phyloP scores from a whole-genome alignment of 2,888 invertebrate species.

The Apantesis nais region DNA sequence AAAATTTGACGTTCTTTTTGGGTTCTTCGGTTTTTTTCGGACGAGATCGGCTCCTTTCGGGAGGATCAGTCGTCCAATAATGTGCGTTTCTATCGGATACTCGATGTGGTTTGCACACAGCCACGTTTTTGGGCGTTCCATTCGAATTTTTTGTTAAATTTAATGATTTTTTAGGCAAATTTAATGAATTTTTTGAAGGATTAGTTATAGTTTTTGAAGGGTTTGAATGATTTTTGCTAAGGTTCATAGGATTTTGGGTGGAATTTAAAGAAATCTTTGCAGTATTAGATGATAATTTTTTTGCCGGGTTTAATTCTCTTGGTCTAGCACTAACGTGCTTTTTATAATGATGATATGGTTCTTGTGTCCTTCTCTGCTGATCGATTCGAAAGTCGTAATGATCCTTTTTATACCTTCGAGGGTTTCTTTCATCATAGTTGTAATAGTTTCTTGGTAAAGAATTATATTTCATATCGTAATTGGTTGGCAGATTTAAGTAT shows the following conservation, averaged over 20 bases:
- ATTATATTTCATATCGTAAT: slow-evolving; percentile 76
- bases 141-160: slow-evolving; percentile 45
- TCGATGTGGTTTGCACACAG: slow-evolving; percentile 77
- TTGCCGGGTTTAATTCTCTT: slow-evolving; percentile 30
- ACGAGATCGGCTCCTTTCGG: slow-evolving; percentile 60
- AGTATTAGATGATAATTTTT: slow-evolving; percentile 6
- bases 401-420: slow-evolving; percentile 72
- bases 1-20: slow-evolving; percentile 82
- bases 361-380: slow-evolving; percentile 59
- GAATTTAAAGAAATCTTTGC: slow-evolving; percentile 29
- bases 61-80: slow-evolving; percentile 77
- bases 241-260: slow-evolving; percentile 25
- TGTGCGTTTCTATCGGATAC: slow-evolving; percentile 72
- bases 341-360: slow-evolving; percentile 66
- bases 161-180: slow-evolving; percentile 26
- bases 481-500: slow-evolving; percentile 75
- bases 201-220: slow-evolving; percentile 28
- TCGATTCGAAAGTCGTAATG: slow-evolving; percentile 81
- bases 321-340: slow-evolving; percentile 43
- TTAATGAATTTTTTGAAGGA: slow-evolving; percentile 39
- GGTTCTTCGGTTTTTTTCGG: slow-evolving; percentile 70
- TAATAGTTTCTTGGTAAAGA: slow-evolving; percentile 77
- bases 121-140: slow-evolving; percentile 67
- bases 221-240: slow-evolving; percentile 38
- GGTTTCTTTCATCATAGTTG: slow-evolving; percentile 66